phyloP scores from a whole-genome alignment of 2,113 vertebrate genomes.

The Dermatemys mawii region DNA sequence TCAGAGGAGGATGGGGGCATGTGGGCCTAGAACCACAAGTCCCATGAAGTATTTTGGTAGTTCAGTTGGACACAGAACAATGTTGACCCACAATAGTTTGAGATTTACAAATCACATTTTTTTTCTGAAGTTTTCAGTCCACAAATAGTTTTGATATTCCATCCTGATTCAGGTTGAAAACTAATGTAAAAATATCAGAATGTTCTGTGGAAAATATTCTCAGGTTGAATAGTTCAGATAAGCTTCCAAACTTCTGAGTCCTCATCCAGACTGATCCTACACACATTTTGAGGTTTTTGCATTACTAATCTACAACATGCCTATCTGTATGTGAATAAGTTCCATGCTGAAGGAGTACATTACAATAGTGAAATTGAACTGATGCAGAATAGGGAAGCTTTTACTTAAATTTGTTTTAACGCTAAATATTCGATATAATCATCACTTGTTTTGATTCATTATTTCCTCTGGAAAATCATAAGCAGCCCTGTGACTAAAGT shows the following conservation, averaged over 20 bases:
- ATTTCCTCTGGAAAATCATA: background rate
- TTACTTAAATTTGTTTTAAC: background rate
- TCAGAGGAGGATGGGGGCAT: background rate
- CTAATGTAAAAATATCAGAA: background rate
- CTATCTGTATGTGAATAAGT: background rate
- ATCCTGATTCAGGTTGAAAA: background rate
- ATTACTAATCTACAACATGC: background rate
- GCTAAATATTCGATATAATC: background rate
- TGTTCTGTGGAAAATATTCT: background rate
- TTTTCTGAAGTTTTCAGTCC: background rate
- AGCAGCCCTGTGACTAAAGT: background rate
- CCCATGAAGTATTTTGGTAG: background rate
- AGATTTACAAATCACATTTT: background rate
- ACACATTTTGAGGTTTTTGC: background rate
- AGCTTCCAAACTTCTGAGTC: background rate
- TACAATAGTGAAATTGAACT: background rate
- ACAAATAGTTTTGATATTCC: background rate
- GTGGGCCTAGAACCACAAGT: background rate
- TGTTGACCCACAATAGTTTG: background rate
- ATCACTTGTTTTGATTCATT: background rate
- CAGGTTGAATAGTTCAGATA: background rate
- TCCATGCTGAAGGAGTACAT: background rate
- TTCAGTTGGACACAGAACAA: background rate
- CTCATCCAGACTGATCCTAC: background rate
- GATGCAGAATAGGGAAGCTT: background rate